A percentile compares a stretch with the other conserved stretches of the same genome.
These are phyloP conservation scores for Halictus ligatus DNA, from an alignment of 2,888 invertebrate species.

Conservation along the genomic window DNA sequence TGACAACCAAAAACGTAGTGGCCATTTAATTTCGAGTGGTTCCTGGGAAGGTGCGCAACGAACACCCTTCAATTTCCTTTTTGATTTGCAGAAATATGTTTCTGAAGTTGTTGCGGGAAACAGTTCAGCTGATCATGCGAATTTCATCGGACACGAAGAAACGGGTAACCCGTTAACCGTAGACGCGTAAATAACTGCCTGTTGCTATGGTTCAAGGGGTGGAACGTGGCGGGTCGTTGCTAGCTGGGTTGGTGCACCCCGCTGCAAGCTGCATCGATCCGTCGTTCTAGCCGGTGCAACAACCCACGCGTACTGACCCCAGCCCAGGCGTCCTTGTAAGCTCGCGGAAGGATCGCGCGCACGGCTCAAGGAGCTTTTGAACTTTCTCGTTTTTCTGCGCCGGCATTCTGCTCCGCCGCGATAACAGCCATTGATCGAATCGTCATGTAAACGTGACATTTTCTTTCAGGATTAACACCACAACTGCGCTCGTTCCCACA, in stretches of 20 bases:
- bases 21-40: neutral
- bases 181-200: constrained; percentile 72
- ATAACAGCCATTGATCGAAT: neutral
- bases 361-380: constrained; percentile 47
- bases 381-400: constrained; percentile 38
- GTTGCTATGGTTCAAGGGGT: constrained; percentile 73
- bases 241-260: constrained; percentile 78
- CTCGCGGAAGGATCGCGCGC: constrained; percentile 53
- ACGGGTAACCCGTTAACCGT: constrained; percentile 46
- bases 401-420: neutral
- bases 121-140: neutral
- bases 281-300: constrained; percentile 79
- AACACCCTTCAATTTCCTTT: neutral
- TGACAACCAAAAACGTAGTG: too few relatives aligned
- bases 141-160: constrained; percentile 29
- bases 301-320: constrained; percentile 82
- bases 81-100: neutral
- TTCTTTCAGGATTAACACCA: neutral
- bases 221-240: constrained; percentile 66
- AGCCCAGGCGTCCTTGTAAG: constrained; percentile 73
- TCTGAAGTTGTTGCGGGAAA: neutral
- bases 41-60: neutral
- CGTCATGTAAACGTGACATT: neutral
- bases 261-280: constrained; percentile 81
- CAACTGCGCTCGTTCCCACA: too few relatives aligned